Conservation (phyloP, 2,797 vertebrate species). For the Paguma larvata region DNA sequence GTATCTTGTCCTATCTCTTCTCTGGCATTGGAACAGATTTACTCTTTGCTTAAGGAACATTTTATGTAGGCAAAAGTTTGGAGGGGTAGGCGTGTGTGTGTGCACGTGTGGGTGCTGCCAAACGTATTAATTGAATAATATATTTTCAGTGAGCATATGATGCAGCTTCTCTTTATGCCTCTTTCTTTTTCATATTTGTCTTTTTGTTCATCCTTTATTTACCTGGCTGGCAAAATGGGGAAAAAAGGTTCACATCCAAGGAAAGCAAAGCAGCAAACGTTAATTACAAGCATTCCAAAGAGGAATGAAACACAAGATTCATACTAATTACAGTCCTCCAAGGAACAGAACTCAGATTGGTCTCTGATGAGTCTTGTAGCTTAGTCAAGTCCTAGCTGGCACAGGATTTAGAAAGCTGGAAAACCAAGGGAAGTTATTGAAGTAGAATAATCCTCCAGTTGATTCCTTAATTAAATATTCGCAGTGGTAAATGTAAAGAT, state of each 20-base stretch:
- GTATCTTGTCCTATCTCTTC: neutral
- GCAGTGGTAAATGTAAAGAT: conserved; percentile 45
- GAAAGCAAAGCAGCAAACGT: neutral
- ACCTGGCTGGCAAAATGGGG: neutral
- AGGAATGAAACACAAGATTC: neutral
- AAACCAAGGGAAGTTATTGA: neutral
- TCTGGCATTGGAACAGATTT: neutral
- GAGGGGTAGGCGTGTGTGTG: neutral
- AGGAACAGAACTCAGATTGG: neutral
- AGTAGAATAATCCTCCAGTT: conserved; percentile 65
- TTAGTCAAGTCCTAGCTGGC: conserved; percentile 25
- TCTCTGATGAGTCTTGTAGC: conserved; percentile 69
- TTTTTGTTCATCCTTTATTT: neutral
- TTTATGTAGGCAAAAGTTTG: neutral
- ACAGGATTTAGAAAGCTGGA: conserved; percentile 58
- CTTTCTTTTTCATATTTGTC: neutral
- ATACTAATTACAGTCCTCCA: neutral
- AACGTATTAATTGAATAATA: neutral
- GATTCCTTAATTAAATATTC: conserved; percentile 82
- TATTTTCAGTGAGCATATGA: neutral
- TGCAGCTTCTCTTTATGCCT: neutral
- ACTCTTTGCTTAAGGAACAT: neutral
- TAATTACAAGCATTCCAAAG: neutral
- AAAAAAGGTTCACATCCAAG: neutral
- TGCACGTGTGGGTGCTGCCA: neutral